phyloP scores from a whole-genome alignment of 2,888 invertebrate genomes.

The Lochmaea capreae region DNA sequence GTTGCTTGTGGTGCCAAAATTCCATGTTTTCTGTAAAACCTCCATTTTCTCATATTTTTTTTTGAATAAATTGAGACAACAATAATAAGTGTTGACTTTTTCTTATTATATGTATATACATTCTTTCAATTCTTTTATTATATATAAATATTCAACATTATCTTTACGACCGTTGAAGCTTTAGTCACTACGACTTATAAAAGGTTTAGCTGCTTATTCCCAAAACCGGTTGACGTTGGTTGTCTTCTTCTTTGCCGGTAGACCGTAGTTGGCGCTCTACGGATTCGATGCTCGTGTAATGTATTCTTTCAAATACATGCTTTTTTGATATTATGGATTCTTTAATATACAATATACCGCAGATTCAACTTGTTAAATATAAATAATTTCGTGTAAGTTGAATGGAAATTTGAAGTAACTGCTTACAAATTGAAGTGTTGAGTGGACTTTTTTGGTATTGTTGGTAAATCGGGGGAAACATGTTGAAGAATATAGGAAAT shows the following conservation, averaged over 20 bases:
- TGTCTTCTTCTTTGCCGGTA: constrained; percentile 8
- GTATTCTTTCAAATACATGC: constrained; percentile 10
- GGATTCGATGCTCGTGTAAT: constrained; percentile 7
- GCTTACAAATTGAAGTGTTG: too few relatives aligned
- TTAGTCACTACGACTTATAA: constrained; percentile 45
- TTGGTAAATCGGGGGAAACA: too few relatives aligned
- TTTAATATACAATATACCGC: background rate
- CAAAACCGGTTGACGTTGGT: constrained; percentile 43
- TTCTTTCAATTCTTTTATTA: background rate
- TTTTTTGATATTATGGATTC: constrained; percentile 12
- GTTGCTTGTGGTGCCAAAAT: too few relatives aligned
- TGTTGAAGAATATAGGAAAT: too few relatives aligned
- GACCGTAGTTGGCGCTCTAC: constrained; percentile 19
- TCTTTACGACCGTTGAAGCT: background rate
- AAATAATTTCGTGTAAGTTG: background rate
- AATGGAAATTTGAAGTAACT: background rate
- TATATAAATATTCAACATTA: background rate
- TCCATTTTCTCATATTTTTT: too few relatives aligned
- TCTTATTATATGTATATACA: background rate
- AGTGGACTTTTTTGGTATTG: background rate
- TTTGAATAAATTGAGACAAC: too few relatives aligned
- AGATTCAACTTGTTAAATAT: background rate
- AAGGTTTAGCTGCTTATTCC: constrained; percentile 46
- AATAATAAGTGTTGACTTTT: too few relatives aligned
- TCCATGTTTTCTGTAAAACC: too few relatives aligned